These are phyloP conservation scores for Apodemia zela DNA, from an alignment of 2,888 invertebrate genomes.

Conservation along the genomic window DNA sequence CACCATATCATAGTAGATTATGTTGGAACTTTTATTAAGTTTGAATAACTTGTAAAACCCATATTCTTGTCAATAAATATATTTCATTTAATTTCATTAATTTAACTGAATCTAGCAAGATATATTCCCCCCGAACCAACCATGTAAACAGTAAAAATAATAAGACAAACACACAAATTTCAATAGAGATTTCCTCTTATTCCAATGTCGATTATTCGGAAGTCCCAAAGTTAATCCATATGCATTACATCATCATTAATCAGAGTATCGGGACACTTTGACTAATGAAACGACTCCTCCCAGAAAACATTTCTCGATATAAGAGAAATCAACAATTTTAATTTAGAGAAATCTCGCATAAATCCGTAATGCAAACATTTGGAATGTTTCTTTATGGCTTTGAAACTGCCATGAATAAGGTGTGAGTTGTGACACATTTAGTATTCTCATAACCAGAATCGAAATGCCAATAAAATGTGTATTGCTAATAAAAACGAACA, in stretches of 20 bases:
- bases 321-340: conserved; percentile 3
- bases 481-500: background rate
- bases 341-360: background rate
- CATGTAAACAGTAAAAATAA: too few relatives aligned
- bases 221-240: conserved; percentile 2
- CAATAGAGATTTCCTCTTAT: background rate
- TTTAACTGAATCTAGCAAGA: too few relatives aligned
- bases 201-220: background rate
- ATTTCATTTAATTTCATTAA: too few relatives aligned
- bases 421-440: too few relatives aligned
- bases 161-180: too few relatives aligned
- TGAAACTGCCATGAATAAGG: too few relatives aligned
- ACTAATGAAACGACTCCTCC: background rate
- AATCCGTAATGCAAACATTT: conserved; percentile 3
- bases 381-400: too few relatives aligned
- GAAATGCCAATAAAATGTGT: background rate
- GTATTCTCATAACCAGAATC: background rate
- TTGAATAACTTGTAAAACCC: too few relatives aligned
- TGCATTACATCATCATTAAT: conserved; percentile 6
- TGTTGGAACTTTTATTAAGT: too few relatives aligned
- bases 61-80: too few relatives aligned
- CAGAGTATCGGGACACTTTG: background rate
- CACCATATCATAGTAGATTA: too few relatives aligned
- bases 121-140: too few relatives aligned
- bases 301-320: background rate